Evolutionary conservation across 2,888 invertebrate species (phyloP).

Genomic region (Limnephilus rhombicus): DNA sequence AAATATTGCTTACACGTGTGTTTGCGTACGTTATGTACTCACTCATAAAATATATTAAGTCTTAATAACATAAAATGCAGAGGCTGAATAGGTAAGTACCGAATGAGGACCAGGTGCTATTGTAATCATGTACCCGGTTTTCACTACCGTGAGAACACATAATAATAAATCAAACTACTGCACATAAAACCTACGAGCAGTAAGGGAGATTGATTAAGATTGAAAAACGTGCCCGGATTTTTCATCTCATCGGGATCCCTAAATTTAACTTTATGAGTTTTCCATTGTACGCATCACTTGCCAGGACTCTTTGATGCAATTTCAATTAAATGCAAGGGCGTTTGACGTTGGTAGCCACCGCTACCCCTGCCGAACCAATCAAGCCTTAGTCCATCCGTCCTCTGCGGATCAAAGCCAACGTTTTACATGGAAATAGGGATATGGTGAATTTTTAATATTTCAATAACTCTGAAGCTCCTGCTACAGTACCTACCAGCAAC

Average conservation of each 20-base stretch:
- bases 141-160: neutral
- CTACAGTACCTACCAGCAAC: too few relatives aligned
- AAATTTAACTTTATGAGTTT: conserved; percentile 41
- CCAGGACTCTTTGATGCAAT: conserved; percentile 40
- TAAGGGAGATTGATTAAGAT: neutral
- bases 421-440: conserved; percentile 2
- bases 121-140: neutral
- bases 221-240: conserved; percentile 4
- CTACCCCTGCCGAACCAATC: neutral
- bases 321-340: conserved; percentile 51
- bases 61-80: neutral
- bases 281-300: conserved; percentile 38
- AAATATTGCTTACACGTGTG: neutral
- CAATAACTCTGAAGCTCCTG: neutral
- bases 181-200: neutral
- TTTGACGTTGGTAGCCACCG: neutral
- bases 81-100: neutral
- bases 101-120: neutral
- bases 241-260: conserved; percentile 14
- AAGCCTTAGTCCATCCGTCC: neutral
- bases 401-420: neutral
- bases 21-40: neutral
- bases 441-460: neutral
- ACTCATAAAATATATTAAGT: neutral
- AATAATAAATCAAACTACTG: neutral